Evolutionary conservation across 2,113 vertebrate species (phyloP).

Genomic region (Sinocyclocheilus rhinocerous): DNA sequence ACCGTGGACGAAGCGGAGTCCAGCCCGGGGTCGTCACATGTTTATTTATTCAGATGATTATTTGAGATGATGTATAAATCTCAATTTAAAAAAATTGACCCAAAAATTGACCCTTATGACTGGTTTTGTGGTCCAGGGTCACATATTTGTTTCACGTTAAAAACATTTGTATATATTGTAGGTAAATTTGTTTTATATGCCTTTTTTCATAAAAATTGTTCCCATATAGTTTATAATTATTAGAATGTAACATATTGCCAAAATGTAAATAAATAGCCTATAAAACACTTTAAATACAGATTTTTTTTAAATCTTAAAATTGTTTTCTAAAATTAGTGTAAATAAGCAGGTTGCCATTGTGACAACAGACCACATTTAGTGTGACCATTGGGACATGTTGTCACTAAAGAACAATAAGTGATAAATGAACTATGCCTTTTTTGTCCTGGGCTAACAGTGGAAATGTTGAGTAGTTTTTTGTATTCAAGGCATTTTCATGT

Average conservation of each 20-base stretch:
- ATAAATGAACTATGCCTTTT: neutral
- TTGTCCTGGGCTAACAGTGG: neutral
- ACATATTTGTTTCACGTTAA: neutral
- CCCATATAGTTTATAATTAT: too few species aligned
- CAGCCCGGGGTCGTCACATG: too few species aligned
- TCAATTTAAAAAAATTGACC: too few species aligned
- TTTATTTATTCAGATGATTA: too few species aligned
- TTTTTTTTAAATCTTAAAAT: neutral
- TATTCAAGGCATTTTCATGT: neutral
- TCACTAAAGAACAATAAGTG: neutral
- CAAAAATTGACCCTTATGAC: too few species aligned
- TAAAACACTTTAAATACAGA: neutral
- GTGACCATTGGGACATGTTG: neutral
- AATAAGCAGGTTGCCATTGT: neutral
- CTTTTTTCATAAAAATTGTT: too few species aligned
- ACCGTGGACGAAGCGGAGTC: too few species aligned
- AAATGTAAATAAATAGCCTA: too few species aligned
- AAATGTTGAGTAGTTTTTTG: neutral
- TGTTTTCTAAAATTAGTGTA: neutral
- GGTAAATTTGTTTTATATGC: neutral
- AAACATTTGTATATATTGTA: neutral
- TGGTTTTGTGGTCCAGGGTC: too few species aligned
- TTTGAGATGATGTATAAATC: too few species aligned
- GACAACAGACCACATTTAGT: neutral
- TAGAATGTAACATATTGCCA: too few species aligned